These are phyloP conservation scores for Coelopa pilipes DNA, from an alignment of 2,888 invertebrate genomes.

Conservation along the genomic window DNA sequence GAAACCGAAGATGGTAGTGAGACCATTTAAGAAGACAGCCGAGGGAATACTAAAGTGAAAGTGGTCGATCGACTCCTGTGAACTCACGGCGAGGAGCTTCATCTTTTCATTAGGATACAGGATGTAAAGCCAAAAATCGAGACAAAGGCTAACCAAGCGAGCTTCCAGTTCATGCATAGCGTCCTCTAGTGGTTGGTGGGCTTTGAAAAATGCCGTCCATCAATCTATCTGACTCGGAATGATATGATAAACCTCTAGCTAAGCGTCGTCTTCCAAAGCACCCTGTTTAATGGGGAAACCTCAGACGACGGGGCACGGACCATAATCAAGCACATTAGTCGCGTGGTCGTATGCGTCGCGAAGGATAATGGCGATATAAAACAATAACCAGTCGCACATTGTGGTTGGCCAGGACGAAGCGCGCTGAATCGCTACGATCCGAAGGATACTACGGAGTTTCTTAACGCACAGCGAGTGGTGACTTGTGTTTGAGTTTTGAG, in stretches of 20 bases:
- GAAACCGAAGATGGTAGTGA: conserved; percentile 2
- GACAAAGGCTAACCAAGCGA: no score
- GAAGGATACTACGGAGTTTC: no score
- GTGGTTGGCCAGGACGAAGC: not conserved
- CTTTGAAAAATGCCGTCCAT: no score
- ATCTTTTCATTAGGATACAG: not conserved
- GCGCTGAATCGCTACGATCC: no score
- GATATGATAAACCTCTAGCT: no score
- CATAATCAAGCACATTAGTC: conserved; percentile 3
- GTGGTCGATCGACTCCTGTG: not conserved
- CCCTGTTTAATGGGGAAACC: conserved; percentile 9
- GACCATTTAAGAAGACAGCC: conserved; percentile 20
- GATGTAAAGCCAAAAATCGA: not conserved
- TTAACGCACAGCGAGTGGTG: no score
- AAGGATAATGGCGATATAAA: no score
- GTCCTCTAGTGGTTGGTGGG: no score
- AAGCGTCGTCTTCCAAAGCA: not conserved
- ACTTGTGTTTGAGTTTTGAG: not conserved
- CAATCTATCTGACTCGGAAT: no score
- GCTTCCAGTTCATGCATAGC: no score
- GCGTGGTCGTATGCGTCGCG: not conserved
- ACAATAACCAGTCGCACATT: no score
- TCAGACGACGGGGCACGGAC: not conserved
- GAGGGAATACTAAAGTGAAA: conserved; percentile 25
- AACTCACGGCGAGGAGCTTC: not conserved